Percentiles rank a stretch among this genome's conserved stretches.
Evolutionary conservation across 2,797 vertebrate genomes (phyloP).

Genomic region (Dryobates pubescens): DNA sequence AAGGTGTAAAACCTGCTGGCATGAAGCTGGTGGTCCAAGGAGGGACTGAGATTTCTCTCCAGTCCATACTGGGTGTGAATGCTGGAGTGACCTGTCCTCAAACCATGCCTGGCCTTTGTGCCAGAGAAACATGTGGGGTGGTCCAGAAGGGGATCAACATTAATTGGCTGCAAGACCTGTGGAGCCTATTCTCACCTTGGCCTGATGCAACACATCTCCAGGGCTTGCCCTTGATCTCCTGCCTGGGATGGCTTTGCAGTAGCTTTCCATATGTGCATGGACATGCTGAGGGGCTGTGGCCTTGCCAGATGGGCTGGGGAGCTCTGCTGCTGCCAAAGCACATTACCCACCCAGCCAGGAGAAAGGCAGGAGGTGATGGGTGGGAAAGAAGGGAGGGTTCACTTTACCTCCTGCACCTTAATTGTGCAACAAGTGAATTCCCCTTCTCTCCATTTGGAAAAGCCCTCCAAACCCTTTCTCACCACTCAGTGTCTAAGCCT

Average conservation of each 20-base stretch:
- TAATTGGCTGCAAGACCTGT: background rate
- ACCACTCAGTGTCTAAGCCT: rapidly evolving
- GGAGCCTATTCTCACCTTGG: background rate
- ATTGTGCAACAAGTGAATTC: background rate
- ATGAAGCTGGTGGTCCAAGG: background rate
- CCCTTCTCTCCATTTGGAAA: background rate
- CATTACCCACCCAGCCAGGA: background rate
- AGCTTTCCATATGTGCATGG: background rate
- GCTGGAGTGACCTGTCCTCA: background rate
- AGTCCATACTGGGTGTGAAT: background rate
- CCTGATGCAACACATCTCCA: background rate
- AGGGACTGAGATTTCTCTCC: background rate
- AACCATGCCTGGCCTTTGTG: background rate
- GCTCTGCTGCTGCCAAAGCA: background rate
- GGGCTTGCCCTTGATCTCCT: background rate
- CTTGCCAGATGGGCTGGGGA: background rate
- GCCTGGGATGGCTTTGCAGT: background rate
- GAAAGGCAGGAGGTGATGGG: background rate
- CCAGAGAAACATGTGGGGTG: background rate
- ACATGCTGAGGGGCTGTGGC: background rate
- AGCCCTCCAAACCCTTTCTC: background rate
- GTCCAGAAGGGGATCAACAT: background rate
- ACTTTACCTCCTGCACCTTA: background rate
- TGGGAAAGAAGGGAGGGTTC: background rate
- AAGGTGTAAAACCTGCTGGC: background rate